These are phyloP conservation scores for Adoxophyes honmai DNA, from an alignment of 1,140 invertebrate genomes.

Conservation along the genomic window DNA sequence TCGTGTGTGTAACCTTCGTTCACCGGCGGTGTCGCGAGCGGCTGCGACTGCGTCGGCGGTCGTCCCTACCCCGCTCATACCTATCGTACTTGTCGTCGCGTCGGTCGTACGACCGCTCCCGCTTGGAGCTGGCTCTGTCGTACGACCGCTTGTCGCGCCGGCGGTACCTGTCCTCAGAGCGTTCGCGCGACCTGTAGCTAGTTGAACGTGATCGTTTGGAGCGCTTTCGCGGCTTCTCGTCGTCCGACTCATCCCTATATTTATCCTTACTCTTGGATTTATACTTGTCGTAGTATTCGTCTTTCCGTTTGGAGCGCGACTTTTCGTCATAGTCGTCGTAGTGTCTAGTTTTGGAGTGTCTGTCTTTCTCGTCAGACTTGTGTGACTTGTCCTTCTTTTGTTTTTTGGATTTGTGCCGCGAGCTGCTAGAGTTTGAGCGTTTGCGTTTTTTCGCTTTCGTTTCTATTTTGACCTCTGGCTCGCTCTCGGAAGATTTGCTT, in stretches of 20 bases:
- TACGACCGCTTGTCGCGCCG: constrained; percentile 49
- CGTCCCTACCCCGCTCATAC: constrained; percentile 62
- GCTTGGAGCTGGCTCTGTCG: constrained; percentile 42
- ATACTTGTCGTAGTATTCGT: constrained; percentile 29
- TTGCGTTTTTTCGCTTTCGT: constrained; percentile 54
- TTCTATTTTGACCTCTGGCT: constrained; percentile 37
- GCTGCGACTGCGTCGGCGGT: constrained; percentile 53
- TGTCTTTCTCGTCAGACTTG: constrained; percentile 43
- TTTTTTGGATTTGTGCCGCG: constrained; percentile 51
- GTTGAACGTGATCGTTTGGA: constrained; percentile 50
- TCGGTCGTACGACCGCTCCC: constrained; percentile 26
- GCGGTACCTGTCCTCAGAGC: constrained; percentile 44
- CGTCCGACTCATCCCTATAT: constrained; percentile 56
- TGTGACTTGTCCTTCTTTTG: constrained; percentile 44
- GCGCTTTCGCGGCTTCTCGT: constrained; percentile 49
- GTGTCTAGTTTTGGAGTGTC: constrained; percentile 44
- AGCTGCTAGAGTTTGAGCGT: constrained; percentile 50
- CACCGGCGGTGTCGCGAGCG: constrained; percentile 53
- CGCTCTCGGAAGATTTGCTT: constrained; percentile 51
- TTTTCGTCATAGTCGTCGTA: constrained; percentile 41
- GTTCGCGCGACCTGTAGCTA: constrained; percentile 48
- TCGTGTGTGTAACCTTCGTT: constrained; percentile 54
- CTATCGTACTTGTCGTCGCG: constrained; percentile 48
- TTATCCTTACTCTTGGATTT: constrained; percentile 45
- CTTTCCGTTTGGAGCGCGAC: not conserved